phyloP scores from a whole-genome alignment of 2,797 vertebrate genomes.

The Potorous gilbertii region DNA sequence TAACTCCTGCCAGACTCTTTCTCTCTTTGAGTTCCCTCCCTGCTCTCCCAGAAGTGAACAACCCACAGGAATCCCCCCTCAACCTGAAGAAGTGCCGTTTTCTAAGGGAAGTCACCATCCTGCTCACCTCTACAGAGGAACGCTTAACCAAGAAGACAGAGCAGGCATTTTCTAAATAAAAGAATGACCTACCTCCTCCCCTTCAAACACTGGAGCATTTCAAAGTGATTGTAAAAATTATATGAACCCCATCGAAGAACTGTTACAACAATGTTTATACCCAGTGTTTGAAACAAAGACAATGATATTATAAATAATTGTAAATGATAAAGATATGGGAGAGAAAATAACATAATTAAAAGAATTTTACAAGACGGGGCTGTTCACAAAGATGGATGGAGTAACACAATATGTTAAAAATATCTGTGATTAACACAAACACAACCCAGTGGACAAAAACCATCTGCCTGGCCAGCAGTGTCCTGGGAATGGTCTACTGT shows the following conservation, averaged over 20 bases:
- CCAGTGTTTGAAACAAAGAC: constrained; percentile 79
- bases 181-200: constrained; percentile 17
- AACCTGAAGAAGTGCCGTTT: constrained; percentile 41
- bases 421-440: constrained; percentile 78
- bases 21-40: constrained; percentile 54
- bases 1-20: constrained; percentile 68
- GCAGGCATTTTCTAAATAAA: constrained; percentile 6
- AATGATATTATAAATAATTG: constrained; percentile 84
- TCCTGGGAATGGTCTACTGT: constrained; percentile 18
- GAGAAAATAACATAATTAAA: constrained; percentile 84
- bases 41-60: constrained; percentile 31
- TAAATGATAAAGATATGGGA: constrained; percentile 81
- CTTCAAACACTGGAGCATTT: constrained; percentile 66
- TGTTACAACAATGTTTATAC: constrained; percentile 80
- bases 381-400: constrained; percentile 80
- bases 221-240: constrained; percentile 76
- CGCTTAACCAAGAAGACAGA: not conserved
- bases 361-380: constrained; percentile 83
- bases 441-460: constrained; percentile 78
- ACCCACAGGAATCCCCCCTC: constrained; percentile 15
- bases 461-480: constrained; percentile 80
- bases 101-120: constrained; percentile 16
- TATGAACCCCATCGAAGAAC: constrained; percentile 76
- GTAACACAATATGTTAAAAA: constrained; percentile 82
- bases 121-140: not conserved